Evolutionary conservation across 2,888 invertebrate species (phyloP), one percentile per base, ranked within the genome.

Genomic region (Lissocephala sabroskyi): DNA sequence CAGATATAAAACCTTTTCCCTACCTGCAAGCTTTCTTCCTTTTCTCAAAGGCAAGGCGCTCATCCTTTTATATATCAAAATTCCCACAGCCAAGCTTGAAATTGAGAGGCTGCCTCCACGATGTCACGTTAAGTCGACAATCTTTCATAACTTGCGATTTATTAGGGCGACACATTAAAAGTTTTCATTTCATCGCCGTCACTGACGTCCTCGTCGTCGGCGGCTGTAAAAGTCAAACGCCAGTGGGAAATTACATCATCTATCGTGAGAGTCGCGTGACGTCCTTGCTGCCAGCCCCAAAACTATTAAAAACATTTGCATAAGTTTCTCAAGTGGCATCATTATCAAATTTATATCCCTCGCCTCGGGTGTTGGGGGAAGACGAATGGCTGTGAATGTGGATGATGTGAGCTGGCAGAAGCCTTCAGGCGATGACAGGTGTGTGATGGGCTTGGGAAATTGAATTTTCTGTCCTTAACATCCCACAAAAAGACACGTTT

Each of bases 211-310:
- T n/a, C n/a, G n/a, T n/a, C n/a, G n/a, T n/a, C n/a, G n/a, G n/a
- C n/a, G n/a, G n/a, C n/a, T n/a, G n/a, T n/a, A 37, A 37, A 13
- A 6, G 10, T 35, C 17, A 16, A 17, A 13, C 11, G 3, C 18
- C 10, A 37, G n/a, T 10, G 11, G 29, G n/a, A 42, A 18, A 41
- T 14, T 30, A n/a, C 11, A 16, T 41, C 37, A 43, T 18, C 37
- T 19, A 37, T 37, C 19, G n/a, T 41, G 45, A 45, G 52, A 55
- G 55, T 60, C 52, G 50, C 51, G 48, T 54, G 49, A 40, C 49
- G 45, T 59, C 52, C 54, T 43, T 45, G 48, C 50, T 56, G 33
- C 17, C 14, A 35, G 16, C 16, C 16, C 14, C 7, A 35, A 13
- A 17, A 33, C 42, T 26, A 17, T 26, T 43, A 18, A 30, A 41